Evolutionary conservation across 2,888 invertebrate species (phyloP), one percentile per base, ranked within the genome.

Genomic region (Melinopterus prodromus): DNA sequence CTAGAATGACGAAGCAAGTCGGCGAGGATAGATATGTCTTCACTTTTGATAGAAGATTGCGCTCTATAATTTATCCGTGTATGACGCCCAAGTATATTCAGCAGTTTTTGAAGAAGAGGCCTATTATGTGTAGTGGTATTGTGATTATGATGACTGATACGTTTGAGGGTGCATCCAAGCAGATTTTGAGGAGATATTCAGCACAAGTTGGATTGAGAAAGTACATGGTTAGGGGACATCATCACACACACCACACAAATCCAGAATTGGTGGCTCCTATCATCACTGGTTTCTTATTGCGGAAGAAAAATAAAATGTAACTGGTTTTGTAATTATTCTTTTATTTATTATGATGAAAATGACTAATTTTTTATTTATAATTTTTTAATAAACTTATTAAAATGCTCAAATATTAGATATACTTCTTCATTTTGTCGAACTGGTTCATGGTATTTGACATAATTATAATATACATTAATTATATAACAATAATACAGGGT

Each of bases 171-270:
- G 75, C 77, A 6, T 71, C 77, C 16, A 70, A 74, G 16, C 38
- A 70, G 36, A 38, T 75, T 12, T 69, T 69, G 69, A 26, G 15
- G 69, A 0, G 35, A 5, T 53, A 77, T 14, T 12, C 72, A 14
- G 70, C 71, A 6, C 16, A 38, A 69, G 72, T 79, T 71, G 69
- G 69, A 69, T 77, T 71, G 71, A 77, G 77, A 77, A 26, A 71
- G 15, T 76, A 70, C 74, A 70, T 76, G 26, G 70, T 79, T 70
- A 72, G 77, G 35, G 79, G 79, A 15, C 79, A 79, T 36, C 79
- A 79, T 37, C 79, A 79, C 37, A 75, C 79, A 6, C 79, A 79
- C 16, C 79, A 79, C n/a, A 79, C 79, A 6, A 75, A 79, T 38
- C 79, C 79, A 14, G 76, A 79, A 70, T 16, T 69, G 14, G 70